Conservation (phyloP, 2,797 vertebrate genomes). For the Phoxinus dragarum region DNA sequence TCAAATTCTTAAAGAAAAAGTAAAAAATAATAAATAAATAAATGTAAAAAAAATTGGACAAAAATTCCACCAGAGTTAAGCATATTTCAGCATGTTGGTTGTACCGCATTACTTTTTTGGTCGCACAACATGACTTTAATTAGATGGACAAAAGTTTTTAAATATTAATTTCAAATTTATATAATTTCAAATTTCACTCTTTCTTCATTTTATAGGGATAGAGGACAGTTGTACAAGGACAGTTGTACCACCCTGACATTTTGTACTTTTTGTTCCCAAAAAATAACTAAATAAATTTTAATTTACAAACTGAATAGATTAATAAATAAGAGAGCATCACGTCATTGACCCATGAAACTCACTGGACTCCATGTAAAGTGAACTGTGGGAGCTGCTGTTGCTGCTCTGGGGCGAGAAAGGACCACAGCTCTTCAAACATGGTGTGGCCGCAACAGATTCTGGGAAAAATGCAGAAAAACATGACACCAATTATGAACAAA, state of each 20-base stretch:
- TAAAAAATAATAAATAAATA: no score
- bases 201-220: no score
- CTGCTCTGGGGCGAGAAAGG: slow-evolving; percentile 79
- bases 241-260: neutral
- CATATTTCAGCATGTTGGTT: neutral
- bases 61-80: no score
- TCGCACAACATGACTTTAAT: neutral
- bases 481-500: slow-evolving; percentile 3
- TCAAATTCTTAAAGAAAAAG: no score
- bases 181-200: neutral
- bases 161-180: neutral
- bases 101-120: neutral
- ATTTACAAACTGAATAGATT: neutral
- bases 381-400: slow-evolving; percentile 78
- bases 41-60: accelerated
- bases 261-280: neutral
- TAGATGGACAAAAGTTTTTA: neutral
- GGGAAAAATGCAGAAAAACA: slow-evolving; percentile 54
- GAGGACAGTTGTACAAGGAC: neutral
- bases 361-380: slow-evolving; percentile 88
- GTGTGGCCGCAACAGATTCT: slow-evolving; percentile 62
- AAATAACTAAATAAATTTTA: no score
- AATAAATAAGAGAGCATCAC: neutral
- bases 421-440: slow-evolving; percentile 71
- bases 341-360: slow-evolving; percentile 64